These are phyloP conservation scores for Hydrozoanthus tunicans DNA, from an alignment of 64 coral and sea anemone genomes.

Conservation along the genomic window DNA sequence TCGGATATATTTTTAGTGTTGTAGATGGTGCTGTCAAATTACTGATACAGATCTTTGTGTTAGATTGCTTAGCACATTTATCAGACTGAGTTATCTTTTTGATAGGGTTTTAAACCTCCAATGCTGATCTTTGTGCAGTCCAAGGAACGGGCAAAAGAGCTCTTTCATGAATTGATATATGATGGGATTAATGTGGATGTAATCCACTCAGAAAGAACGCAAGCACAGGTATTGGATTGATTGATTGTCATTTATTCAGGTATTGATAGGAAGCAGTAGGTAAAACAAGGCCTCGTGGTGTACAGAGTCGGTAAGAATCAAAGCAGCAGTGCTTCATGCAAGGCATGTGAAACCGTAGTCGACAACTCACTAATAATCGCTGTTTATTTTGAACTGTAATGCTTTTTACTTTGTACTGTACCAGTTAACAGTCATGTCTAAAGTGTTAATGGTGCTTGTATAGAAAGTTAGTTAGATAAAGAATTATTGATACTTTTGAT, in stretches of 20 bases:
- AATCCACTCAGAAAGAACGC: constrained; percentile 96
- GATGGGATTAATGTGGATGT: constrained; percentile 99
- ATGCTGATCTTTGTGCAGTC: constrained; percentile 96
- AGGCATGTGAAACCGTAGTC: too few relatives aligned
- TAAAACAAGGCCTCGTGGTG: too few relatives aligned
- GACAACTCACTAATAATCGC: not conserved
- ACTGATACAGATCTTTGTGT: too few relatives aligned
- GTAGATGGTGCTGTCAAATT: too few relatives aligned
- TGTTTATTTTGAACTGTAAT: not conserved
- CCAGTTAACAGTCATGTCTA: not conserved
- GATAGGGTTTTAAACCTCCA: constrained; percentile 91
- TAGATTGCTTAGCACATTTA: not conserved
- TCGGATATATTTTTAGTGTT: too few relatives aligned
- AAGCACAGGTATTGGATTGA: constrained; percentile 77
- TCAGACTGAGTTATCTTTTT: not conserved
- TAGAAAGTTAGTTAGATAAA: not conserved
- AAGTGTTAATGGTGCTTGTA: not conserved
- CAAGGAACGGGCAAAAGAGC: constrained; percentile 93
- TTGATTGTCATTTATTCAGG: too few relatives aligned
- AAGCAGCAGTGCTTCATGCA: too few relatives aligned
- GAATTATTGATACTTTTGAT: too few relatives aligned
- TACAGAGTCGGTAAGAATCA: too few relatives aligned
- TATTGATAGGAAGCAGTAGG: too few relatives aligned
- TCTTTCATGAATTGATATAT: constrained; percentile 99
- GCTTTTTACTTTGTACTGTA: not conserved